Evolutionary conservation across 2,113 vertebrate genomes (phyloP), one percentile per base, ranked within the genome.

Genomic region (Abramis brama): DNA sequence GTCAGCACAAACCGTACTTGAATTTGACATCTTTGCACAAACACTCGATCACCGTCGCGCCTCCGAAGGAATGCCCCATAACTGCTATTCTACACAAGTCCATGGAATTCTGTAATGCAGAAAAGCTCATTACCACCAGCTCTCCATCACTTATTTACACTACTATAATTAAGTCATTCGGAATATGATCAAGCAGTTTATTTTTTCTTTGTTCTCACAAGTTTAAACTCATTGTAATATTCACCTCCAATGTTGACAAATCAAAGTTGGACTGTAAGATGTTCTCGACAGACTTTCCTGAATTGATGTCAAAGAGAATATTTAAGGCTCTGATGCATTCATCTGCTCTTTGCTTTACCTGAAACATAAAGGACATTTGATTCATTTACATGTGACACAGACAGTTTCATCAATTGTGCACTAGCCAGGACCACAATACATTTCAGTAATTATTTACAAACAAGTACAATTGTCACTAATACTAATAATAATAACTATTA

Each of bases 11-110:
- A 50, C 91, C 96, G 79, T 96, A 99, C 98, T 95, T 97, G 90
- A 99, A 99, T 93, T 94, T 95, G 66, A 89, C 88, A 57, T 99
- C 97, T 93, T 96, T 96, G 92, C 96, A 96, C 86, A 99, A 96
- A 87, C 95, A 87, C 89, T 98, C 95, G 50, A 99, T 94, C 84
- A 94, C 96, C 23, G 98, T 99, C 2, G 96, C 97, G 83, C 96
- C 97, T 55, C 98, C 98, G 84, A 99, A 99, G 47, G 98, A 99
- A 93, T 99, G 98, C 30, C 98, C 98, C 88, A 97, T 95, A 33
- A 95, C 89, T 50, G 97, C 96, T 86, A 96, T 94, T 91, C 92
- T 95, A 86, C 95, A 94, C 90, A 94, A 89, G 90, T 99, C 96
- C 90, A 99, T 95, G 85, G 95, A 94, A 88, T 95, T 96, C 98